Base-by-base conservation (phyloP, 2,113 vertebrate species). In the Onychorhynchus coronatus region DNA sequence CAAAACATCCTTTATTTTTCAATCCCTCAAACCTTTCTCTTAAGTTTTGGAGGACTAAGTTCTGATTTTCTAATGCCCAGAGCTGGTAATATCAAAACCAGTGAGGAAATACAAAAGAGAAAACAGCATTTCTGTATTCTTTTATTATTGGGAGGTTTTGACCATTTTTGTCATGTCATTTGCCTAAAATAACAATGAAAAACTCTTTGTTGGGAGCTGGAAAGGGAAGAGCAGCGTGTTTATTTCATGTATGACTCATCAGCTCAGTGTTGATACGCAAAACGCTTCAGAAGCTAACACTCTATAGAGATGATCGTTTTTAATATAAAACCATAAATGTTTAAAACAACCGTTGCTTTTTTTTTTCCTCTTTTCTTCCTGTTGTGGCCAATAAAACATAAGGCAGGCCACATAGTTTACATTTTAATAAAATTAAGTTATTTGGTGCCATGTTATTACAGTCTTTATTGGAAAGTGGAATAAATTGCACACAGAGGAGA, bases 401-500 rank as follows among this genome's bases (percentile, higher is more conserved):
- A 75, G 65, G 70, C 61, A 93, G 77, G 87, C 95, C 89, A 89
- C 59, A 8, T 24, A 61, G 82, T 92, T 97, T 97, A 83, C 91
- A 93, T 96, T 94, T 97, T 89, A 97, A 97, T 96, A 97, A 97
- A 96, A 98, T 97, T 97, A 97, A 97, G 93, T 96, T 95, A 97
- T 96, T 91, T 89, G 95, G 95, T 97, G 97, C 88, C 93, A 87
- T 1, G 82, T 97, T 97, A 81, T 97, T 95, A 76, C 95, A 97
- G 96, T 97, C 96, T 97, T 97, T 97, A 98, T 97, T 97, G 92
- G 92, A 93, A 95, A 97, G 96, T 96, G 96, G 96, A 97, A 95
- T 88, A 95, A 97, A 98, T 98, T 98, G 97, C 97, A 98, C 97
- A 98, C 97, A 81, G 89, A 95, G 93, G 96, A 96, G 95, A 94